A percentile compares a stretch with the other conserved stretches of the same genome.
Conservation (phyloP, 53 echinoderm and acorn worm genomes). For the Holothuria leucospilota region DNA sequence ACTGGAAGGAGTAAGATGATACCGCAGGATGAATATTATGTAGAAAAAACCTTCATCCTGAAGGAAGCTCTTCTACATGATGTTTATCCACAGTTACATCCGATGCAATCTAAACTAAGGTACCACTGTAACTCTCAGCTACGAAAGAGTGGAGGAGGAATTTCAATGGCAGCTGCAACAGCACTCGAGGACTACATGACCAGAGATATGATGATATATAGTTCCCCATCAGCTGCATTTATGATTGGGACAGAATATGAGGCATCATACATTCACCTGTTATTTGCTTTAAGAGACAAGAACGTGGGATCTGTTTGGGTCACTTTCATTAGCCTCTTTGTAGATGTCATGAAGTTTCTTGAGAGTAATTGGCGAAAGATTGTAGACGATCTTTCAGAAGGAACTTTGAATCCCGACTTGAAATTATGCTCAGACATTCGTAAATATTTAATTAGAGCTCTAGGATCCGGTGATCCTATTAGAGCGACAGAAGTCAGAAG, state of each 20-base stretch:
- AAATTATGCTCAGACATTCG: conserved; percentile 35
- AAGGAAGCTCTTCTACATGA: no score
- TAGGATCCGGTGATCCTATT: conserved; percentile 53
- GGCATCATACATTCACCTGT: conserved; percentile 70
- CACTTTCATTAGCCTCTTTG: conserved; percentile 51
- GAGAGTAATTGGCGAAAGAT: conserved; percentile 71
- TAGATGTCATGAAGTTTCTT: conserved; percentile 57
- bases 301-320: conserved; percentile 38
- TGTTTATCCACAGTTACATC: no score
- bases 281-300: conserved; percentile 77
- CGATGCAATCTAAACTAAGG: no score
- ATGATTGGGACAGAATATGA: conserved; percentile 24
- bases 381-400: conserved; percentile 64
- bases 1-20: no score
- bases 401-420: conserved; percentile 38
- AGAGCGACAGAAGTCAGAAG: conserved; percentile 55
- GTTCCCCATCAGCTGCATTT: conserved; percentile 22
- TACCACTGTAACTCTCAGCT: no score
- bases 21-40: no score
- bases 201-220: not conserved
- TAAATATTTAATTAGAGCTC: not conserved
- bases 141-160: no score
- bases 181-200: not conserved
- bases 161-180: no score
- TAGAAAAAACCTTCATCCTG: no score